A percentile compares a stretch with the other conserved stretches of the same genome.
Evolutionary conservation across 1,140 invertebrate genomes (phyloP).

Genomic region (Aphelenchoides fujianensis): DNA sequence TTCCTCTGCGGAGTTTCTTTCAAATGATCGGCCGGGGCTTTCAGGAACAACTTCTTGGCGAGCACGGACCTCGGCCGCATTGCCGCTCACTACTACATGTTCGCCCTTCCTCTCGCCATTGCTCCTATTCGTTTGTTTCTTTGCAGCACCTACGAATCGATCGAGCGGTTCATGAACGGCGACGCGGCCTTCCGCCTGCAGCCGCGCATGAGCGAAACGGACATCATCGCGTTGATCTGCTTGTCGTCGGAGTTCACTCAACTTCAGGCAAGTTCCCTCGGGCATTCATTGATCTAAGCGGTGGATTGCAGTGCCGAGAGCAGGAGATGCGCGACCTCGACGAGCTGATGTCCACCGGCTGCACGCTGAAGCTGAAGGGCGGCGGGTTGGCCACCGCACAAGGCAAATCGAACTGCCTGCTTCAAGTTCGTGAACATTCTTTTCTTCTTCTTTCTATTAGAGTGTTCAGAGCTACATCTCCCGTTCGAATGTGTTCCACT

Average conservation of each 20-base stretch:
- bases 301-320: constrained; percentile 74
- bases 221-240: constrained; percentile 83
- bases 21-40: constrained; percentile 68
- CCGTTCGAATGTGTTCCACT: constrained; percentile 43
- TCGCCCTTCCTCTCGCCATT: no score
- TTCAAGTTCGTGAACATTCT: constrained; percentile 83
- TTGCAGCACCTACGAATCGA: constrained; percentile 90
- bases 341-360: constrained; percentile 71
- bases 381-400: constrained; percentile 81
- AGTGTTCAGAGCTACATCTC: constrained; percentile 52
- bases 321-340: constrained; percentile 90
- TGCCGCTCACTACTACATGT: constrained; percentile 96
- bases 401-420: constrained; percentile 93
- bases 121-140: no score
- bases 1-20: background rate
- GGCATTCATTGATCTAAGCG: background rate
- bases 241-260: constrained; percentile 90
- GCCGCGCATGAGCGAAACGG: constrained; percentile 78
- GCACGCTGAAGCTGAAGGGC: constrained; percentile 74
- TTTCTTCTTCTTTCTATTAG: no score
- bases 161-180: constrained; percentile 78
- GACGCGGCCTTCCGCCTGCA: constrained; percentile 66
- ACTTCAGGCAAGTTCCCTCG: no score
- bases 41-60: constrained; percentile 66
- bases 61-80: constrained; percentile 83